Evolutionary conservation across 2,113 vertebrate species (phyloP).

Genomic region (Physeter macrocephalus): DNA sequence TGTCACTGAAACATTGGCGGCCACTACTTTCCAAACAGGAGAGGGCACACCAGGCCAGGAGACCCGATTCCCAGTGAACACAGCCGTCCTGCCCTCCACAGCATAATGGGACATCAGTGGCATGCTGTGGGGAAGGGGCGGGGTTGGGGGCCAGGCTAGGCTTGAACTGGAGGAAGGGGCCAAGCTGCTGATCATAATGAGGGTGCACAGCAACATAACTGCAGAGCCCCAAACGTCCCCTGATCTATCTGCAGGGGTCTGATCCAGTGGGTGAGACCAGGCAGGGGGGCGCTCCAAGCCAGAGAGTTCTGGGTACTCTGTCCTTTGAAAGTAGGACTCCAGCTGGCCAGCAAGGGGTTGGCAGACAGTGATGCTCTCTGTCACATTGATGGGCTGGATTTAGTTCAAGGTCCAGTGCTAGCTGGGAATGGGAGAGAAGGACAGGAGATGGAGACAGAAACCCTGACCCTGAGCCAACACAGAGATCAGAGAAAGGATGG

Average conservation of each 20-base stretch:
- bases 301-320: neutral
- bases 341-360: fast-evolving
- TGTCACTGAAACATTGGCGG: neutral
- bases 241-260: neutral
- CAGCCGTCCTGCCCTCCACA: fast-evolving
- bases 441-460: neutral
- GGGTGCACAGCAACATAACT: neutral
- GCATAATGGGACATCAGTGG: neutral
- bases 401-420: neutral
- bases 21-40: neutral
- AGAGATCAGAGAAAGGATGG: neutral
- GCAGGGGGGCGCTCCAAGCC: neutral
- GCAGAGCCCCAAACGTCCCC: neutral
- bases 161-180: neutral
- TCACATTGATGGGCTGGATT: neutral
- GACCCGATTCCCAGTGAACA: neutral
- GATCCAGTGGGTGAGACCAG: neutral
- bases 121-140: neutral
- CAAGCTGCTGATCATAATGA: too few species aligned
- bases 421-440: neutral
- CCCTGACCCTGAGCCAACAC: neutral
- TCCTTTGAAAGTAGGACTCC: neutral
- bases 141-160: neutral
- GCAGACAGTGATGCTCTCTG: neutral
- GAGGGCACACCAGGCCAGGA: neutral